Conservation (phyloP, 2,113 vertebrate species). For the Microtus oregoni region DNA sequence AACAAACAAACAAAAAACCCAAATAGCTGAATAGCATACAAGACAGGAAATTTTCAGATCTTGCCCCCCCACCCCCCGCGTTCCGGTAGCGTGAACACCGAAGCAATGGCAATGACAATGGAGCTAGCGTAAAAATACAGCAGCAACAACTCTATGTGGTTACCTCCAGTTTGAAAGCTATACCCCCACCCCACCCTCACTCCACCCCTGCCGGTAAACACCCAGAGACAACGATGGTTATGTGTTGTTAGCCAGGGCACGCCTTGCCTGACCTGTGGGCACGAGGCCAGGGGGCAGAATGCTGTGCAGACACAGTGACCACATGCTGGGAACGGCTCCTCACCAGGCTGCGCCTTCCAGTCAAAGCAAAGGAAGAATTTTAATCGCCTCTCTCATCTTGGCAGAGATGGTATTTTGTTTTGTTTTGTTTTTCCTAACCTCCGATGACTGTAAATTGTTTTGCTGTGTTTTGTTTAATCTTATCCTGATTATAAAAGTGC, state of each 20-base stretch:
- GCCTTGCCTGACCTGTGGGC: not conserved
- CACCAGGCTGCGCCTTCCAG: not conserved
- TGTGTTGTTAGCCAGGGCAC: too few species aligned
- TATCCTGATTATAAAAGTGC: constrained; percentile 56
- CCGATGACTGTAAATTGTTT: constrained; percentile 53
- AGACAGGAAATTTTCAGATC: not conserved
- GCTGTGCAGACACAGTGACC: too few species aligned
- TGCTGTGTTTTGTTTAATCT: constrained; percentile 69
- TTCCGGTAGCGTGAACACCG: not conserved
- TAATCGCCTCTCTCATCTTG: constrained; percentile 58
- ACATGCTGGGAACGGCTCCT: not conserved
- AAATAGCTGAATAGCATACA: not conserved
- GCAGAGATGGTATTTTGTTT: constrained; percentile 60
- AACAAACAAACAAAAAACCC: too few species aligned
- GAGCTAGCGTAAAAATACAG: not conserved
- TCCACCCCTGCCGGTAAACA: too few species aligned
- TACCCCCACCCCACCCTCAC: too few species aligned
- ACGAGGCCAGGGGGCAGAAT: not conserved
- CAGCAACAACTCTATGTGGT: not conserved
- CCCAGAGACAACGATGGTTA: not conserved
- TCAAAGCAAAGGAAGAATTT: constrained; percentile 51
- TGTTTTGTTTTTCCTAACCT: constrained; percentile 59
- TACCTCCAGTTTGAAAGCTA: not conserved
- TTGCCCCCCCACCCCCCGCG: too few species aligned
- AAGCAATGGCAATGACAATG: not conserved